Evolutionary conservation across 2,888 invertebrate species (phyloP), one percentile per base, ranked within the genome.

Genomic region (Mesorhabditis spiculigera): DNA sequence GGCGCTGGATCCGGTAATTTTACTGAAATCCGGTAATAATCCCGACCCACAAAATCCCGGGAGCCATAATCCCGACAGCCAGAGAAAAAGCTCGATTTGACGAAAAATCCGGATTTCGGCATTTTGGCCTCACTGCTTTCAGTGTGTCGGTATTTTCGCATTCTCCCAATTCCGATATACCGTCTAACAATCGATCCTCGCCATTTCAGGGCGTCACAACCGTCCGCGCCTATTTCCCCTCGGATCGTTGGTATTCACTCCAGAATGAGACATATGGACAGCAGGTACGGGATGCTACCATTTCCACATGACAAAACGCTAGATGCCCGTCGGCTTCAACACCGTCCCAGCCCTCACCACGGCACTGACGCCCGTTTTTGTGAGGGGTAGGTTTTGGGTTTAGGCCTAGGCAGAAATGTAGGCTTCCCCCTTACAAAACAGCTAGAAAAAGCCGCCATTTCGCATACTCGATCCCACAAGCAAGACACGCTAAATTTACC

Each of bases 201-300:
- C 6, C 68, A 13, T 67, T 68, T 63, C 68, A 75, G 74, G 77
- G 78, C 6, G 77, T 73, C 66, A 71, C 75, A 0, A 68, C 72
- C 0, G 81, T 82, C 0, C 72, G 74, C 41, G 87, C 83, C 4
- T 87, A 87, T 73, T 85, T 87, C 73, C 87, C 87, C 13, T 71
- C 79, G n/a, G 84, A 75, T 16, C 73, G 78, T 4, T 87, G 87
- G 87, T 87, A 84, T 76, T 80, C 78, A 1, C 45, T 82, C 4
- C 75, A 76, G 67, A 77, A 76, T 43, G 74, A 75, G n/a, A 76
- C 68, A 16, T 80, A 80, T 64, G 80, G 78, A 8, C 67, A 71
- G 58, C 68, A 69, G 44, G 67, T 66, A 45, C 5, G 8, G 5
- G 4, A 6, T 4, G 50, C 63, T 5, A 42, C 8, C 4, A 4